Conservation (phyloP, 2,113 vertebrate species). For the Dicaeum eximium region DNA sequence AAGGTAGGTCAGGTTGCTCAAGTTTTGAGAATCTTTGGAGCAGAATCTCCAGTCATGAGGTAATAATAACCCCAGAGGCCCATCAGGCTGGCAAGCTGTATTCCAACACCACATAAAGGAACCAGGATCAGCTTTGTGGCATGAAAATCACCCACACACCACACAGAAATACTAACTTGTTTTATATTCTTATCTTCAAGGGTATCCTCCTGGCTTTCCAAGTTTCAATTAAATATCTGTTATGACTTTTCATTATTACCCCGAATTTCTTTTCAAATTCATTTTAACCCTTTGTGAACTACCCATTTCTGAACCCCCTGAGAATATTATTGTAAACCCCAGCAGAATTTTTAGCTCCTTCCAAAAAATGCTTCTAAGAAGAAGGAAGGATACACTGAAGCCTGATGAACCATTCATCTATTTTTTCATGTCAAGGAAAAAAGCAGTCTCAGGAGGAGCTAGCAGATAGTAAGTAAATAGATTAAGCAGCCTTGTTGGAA, state of each 20-base stretch:
- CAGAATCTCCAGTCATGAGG: background rate
- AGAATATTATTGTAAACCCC: background rate
- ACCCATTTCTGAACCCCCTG: background rate
- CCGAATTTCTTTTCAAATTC: background rate
- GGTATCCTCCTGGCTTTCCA: background rate
- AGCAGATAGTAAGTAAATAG: background rate
- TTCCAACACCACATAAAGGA: background rate
- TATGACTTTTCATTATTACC: background rate
- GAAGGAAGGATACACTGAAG: background rate
- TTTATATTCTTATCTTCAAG: background rate
- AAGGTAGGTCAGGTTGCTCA: background rate
- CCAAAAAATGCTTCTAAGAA: background rate
- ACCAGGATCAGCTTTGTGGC: background rate
- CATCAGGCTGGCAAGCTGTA: background rate
- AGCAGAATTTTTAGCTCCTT: background rate
- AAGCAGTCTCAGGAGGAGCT: background rate
- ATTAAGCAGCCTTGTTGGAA: background rate
- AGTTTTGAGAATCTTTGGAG: background rate
- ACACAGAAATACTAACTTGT: background rate
- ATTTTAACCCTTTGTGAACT: background rate
- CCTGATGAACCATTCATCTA: background rate
- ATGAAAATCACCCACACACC: background rate
- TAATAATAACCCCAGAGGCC: background rate
- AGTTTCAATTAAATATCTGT: background rate
- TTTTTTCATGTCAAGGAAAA: background rate